Evolutionary conservation across 2,888 invertebrate genomes (phyloP), one percentile per base, ranked within the genome.

Genomic region (Hemaris fuciformis): DNA sequence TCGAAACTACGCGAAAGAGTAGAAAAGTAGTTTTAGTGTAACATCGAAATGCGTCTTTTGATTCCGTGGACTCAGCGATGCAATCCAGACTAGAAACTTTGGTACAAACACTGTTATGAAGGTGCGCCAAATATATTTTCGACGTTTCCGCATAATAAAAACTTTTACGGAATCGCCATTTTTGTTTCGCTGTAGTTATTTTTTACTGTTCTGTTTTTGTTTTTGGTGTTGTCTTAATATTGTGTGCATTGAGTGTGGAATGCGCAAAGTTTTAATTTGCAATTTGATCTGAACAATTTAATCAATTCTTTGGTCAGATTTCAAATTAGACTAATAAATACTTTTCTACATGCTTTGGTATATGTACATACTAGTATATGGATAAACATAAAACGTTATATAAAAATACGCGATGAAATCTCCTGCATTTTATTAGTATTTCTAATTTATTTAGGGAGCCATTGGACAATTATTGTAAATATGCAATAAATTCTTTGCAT

Each of bases 21-120:
- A n/a, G n/a, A n/a, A n/a, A n/a, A n/a, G n/a, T n/a, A n/a, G n/a
- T n/a, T n/a, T n/a, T n/a, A n/a, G n/a, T n/a, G n/a, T n/a, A 85
- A 87, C 85, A 83, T 79, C 80, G 72, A 68, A 66, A 73, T 80
- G 74, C 74, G 61, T 64, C 61, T 60, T 73, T 73, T 75, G 75
- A 71, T 74, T 75, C 66, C 67, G 65, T 66, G 64, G 68, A 63
- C 69, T 72, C 68, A 65, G 71, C 73, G 71, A 75, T 70, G 74
- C 70, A 66, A 70, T 69, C 68, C 70, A 66, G 67, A 69, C 67
- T 73, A 18, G 70, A 65, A 80, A 77, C 72, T 80, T 76, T 58
- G 62, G 66, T 74, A 76, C 69, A 76, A 78, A 75, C 71, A 73
- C 70, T 71, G 68, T 72, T 70, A 66, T 64, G 62, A 64, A 64